Evolutionary conservation across 1,140 invertebrate species (phyloP).

Genomic region (Drosophila kikkawai): DNA sequence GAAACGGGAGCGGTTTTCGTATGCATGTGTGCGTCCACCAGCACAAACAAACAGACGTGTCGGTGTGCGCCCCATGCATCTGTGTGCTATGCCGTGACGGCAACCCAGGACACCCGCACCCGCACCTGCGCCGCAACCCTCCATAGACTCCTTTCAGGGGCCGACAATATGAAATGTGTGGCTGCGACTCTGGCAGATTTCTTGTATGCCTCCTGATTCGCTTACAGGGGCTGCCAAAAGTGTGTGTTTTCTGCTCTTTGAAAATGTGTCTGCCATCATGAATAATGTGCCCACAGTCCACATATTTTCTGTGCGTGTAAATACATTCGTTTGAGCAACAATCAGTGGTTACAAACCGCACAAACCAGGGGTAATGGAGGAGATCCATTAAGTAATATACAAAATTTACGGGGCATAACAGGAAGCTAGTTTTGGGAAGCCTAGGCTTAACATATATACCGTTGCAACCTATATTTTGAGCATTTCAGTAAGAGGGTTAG

Average conservation of each 20-base stretch:
- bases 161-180: constrained; percentile 76
- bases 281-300: constrained; percentile 5
- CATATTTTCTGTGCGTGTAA: neutral
- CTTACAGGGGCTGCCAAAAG: constrained; percentile 42
- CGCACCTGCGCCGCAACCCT: neutral
- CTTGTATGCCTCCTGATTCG: constrained; percentile 30
- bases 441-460: neutral
- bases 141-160: constrained; percentile 46
- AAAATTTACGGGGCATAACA: neutral
- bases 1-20: constrained; percentile 82
- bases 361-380: neutral
- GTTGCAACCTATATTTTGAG: neutral
- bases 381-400: constrained; percentile 1
- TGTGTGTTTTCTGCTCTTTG: constrained; percentile 11
- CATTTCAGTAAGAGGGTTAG: too few species aligned
- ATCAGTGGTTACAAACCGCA: constrained; percentile 2
- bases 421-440: neutral
- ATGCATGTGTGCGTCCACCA: constrained; percentile 67
- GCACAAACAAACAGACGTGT: constrained; percentile 34
- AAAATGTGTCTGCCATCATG: constrained; percentile 2
- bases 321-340: constrained; percentile 8
- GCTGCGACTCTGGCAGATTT: constrained; percentile 62
- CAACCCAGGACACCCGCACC: constrained; percentile 6
- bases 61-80: neutral
- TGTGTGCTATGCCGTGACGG: constrained; percentile 28